Percentiles rank a stretch among this genome's conserved stretches.
Evolutionary conservation across 2,888 invertebrate genomes (phyloP).

Genomic region (Nephrotoma guestfalica): DNA sequence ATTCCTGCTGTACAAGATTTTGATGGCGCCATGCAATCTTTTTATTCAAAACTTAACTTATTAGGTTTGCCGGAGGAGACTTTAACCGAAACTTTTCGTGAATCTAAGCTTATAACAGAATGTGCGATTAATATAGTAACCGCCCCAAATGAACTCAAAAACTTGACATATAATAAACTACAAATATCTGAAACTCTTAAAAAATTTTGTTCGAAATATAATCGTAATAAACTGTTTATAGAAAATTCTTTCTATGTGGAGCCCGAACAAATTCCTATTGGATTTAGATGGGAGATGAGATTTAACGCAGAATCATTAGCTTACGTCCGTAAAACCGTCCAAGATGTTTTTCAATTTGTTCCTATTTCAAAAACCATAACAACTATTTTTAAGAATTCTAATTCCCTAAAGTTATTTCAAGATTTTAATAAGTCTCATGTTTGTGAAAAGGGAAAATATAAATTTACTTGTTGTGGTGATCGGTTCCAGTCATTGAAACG

Average conservation of each 20-base stretch:
- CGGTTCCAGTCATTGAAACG: background rate
- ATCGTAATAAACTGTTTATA: background rate
- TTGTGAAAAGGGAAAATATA: background rate
- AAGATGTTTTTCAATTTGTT: background rate
- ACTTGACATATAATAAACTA: background rate
- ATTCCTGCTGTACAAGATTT: no score
- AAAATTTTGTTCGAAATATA: background rate
- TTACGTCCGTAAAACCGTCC: no score
- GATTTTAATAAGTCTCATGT: background rate
- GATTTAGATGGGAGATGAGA: background rate
- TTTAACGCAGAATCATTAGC: no score
- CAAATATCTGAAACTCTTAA: background rate
- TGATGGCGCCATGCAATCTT: no score
- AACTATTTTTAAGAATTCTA: background rate
- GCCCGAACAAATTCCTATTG: background rate
- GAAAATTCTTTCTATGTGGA: background rate
- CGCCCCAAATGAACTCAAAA: background rate
- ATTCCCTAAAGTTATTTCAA: background rate
- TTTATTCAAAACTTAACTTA: background rate
- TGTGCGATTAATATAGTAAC: background rate
- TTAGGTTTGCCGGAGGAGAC: background rate
- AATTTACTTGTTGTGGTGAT: background rate
- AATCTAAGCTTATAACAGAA: background rate
- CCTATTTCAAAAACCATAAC: background rate
- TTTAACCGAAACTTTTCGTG: no score